Percentiles rank a stretch among this genome's conserved stretches.
These are phyloP conservation scores for Caerostris darwini DNA, from an alignment of 1,140 invertebrate genomes.

Conservation along the genomic window DNA sequence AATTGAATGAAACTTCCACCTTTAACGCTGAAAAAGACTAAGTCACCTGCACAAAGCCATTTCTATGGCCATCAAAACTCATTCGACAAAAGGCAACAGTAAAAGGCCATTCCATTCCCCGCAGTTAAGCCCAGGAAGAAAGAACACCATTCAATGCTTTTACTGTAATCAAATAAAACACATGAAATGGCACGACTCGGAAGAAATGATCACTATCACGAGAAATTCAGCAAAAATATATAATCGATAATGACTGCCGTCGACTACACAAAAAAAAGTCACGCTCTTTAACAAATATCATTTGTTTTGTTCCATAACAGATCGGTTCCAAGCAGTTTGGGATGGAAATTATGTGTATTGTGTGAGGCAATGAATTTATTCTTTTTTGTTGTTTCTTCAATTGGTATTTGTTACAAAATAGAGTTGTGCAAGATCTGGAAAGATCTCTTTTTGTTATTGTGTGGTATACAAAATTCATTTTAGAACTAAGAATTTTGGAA, in stretches of 20 bases:
- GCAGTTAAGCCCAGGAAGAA: background rate
- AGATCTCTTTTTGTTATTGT: no score
- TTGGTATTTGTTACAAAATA: no score
- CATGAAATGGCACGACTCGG: background rate
- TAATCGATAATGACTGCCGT: background rate
- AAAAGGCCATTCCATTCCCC: background rate
- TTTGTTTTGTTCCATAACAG: background rate
- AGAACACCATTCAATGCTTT: background rate
- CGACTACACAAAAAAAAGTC: background rate
- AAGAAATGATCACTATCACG: constrained; percentile 27
- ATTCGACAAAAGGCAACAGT: background rate
- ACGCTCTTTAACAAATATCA: background rate
- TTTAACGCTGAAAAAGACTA: no score
- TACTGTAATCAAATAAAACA: background rate
- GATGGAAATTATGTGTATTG: background rate
- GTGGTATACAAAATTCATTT: no score
- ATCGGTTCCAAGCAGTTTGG: background rate
- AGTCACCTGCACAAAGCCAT: no score
- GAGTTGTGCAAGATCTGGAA: no score
- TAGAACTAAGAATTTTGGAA: no score
- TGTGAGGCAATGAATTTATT: no score
- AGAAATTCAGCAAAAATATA: background rate
- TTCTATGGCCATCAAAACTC: no score
- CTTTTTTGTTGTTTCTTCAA: no score
- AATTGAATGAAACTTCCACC: no score